Evolutionary conservation across 1,140 invertebrate species (phyloP).

Genomic region (Maconellicoccus hirsutus): DNA sequence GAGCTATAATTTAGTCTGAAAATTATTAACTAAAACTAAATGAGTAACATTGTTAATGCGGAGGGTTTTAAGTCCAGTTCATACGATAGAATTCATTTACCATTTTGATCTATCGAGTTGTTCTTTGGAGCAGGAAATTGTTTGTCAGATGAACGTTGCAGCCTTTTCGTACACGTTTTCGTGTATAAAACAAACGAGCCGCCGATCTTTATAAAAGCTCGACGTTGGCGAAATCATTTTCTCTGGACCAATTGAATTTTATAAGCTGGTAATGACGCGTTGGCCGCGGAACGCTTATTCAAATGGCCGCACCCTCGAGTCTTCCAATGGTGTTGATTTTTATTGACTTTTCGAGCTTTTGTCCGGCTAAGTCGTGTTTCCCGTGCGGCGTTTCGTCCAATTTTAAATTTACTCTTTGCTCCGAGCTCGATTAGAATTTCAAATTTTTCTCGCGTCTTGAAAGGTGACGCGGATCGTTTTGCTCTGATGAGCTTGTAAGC

Average conservation of each 20-base stretch:
- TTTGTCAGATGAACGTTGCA: background rate
- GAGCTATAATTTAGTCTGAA: constrained; percentile 5
- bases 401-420: background rate
- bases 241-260: background rate
- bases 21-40: constrained; percentile 10
- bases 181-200: background rate
- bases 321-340: background rate
- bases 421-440: background rate
- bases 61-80: constrained; percentile 7
- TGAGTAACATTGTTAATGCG: constrained; percentile 3
- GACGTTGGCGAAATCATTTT: background rate
- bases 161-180: background rate
- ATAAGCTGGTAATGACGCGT: background rate
- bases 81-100: constrained; percentile 4
- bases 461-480: too few relatives aligned
- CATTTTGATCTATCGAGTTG: constrained; percentile 8
- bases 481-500: too few relatives aligned
- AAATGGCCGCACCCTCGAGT: background rate
- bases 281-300: background rate
- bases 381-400: background rate
- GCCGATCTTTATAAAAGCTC: background rate
- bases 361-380: too few relatives aligned
- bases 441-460: too few relatives aligned
- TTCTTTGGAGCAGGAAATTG: constrained; percentile 8
- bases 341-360: background rate